Evolutionary conservation across 2,113 vertebrate species (phyloP), one percentile per base, ranked within the genome.

Genomic region (Atrichornis clamosus): DNA sequence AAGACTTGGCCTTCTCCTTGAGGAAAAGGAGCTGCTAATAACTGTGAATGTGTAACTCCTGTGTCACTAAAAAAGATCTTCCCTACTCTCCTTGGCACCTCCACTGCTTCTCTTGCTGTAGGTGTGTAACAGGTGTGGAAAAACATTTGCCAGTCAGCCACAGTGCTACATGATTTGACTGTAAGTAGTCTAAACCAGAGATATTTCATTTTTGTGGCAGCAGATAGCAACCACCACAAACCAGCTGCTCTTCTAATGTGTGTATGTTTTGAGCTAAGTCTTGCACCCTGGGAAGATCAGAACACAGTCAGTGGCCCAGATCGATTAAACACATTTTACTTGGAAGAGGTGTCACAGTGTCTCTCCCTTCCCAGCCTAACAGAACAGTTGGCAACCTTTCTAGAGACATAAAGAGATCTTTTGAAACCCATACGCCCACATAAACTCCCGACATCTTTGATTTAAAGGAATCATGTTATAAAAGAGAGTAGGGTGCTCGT

Each of bases 21-120:
- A 83, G 79, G 90, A 92, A n/a, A 83, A 90, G 55, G 23, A 86
- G 46, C 56, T 81, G 85, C 42, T 95, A 90, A 94, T 80, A 95
- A 86, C 82, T 70, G 58, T 69, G 90, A 84, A 92, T 35, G 27
- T 67, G 20, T n/a, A 86, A 84, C 42, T 94, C 62, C 32, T 41
- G 33, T 67, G 75, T 30, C 63, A 50, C 82, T 69, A 27, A 7
- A 58, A 86, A 87, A 68, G 20, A 28, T 62, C 55, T 83, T 93
- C 58, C 37, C 32, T 69, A 7, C 67, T 73, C 3, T 5, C 52
- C 26, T 84, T 78, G 46, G 21, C 83, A 76, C 72, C 41, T 69
- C 46, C 92, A 33, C 22, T 16, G 1, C 58, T 85, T 60, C 37
- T 62, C 30, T 94, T 81, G 15, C n/a, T 84, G 46, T 69, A 83